phyloP scores from a whole-genome alignment of 92 coral and sea anemone species.

The Metridium senile region DNA sequence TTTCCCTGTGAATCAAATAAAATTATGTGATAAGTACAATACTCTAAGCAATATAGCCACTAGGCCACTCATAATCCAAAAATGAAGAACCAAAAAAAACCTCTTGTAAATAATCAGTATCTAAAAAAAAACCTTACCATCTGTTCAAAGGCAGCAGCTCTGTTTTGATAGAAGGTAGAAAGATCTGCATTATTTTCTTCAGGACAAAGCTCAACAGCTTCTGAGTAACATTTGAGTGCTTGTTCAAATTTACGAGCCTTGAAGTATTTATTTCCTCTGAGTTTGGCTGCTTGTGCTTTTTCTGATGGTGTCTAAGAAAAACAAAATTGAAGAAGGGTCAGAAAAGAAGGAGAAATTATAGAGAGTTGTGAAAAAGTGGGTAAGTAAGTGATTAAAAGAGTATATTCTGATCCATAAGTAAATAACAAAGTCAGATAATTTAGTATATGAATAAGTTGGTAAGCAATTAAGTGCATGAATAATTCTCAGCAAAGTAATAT shows the following conservation, averaged over 20 bases:
- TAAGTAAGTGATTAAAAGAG: no score
- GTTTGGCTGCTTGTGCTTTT: constrained; percentile 80
- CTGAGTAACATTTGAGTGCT: constrained; percentile 91
- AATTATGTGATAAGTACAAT: neutral
- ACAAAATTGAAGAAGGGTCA: no score
- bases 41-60: no score
- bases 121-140: constrained; percentile 46
- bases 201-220: constrained; percentile 92
- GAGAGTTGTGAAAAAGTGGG: no score
- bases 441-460: no score
- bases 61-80: no score
- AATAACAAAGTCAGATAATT: no score
- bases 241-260: constrained; percentile 85
- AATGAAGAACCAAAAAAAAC: no score
- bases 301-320: constrained; percentile 73
- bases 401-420: no score
- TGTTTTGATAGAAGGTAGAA: constrained; percentile 86
- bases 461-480: no score
- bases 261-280: constrained; percentile 92
- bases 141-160: constrained; percentile 98
- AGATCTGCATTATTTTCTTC: constrained; percentile 73
- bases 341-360: no score
- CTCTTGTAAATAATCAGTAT: neutral
- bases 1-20: constrained; percentile 56
- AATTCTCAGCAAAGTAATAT: no score